phyloP scores from a whole-genome alignment of 1,140 invertebrate species.

The Pogonomyrmex barbatus region DNA sequence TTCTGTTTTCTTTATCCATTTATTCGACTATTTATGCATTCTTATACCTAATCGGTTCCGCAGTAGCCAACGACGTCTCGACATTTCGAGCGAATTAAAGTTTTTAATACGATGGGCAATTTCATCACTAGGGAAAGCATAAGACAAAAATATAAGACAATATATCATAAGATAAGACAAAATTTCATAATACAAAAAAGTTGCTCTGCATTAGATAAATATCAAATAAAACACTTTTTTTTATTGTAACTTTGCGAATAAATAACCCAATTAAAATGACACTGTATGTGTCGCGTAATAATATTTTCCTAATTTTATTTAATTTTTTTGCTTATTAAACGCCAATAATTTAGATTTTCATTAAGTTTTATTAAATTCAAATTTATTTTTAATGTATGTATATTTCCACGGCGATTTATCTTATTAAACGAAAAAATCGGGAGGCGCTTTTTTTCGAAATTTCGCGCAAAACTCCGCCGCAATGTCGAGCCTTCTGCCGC shows the following conservation, averaged over 20 bases:
- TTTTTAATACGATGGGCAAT: not conserved
- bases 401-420: not conserved
- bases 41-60: slow-evolving; percentile 34
- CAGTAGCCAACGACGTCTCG: slow-evolving; percentile 25
- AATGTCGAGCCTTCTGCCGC: slow-evolving; percentile 46
- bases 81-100: slow-evolving; percentile 18
- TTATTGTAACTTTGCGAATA: not conserved
- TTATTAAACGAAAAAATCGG: slow-evolving; percentile 11
- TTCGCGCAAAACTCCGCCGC: slow-evolving; percentile 21
- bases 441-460: not conserved
- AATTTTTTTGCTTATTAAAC: not conserved
- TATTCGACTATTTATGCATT: slow-evolving; percentile 7
- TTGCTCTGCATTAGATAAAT: not conserved
- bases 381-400: not conserved
- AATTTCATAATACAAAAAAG: not conserved
- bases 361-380: too few relatives aligned
- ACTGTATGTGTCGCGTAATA: not conserved
- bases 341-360: slow-evolving; percentile 7
- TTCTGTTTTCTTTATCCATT: slow-evolving; percentile 17
- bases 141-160: not conserved
- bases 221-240: not conserved
- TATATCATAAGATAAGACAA: too few relatives aligned
- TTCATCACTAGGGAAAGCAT: not conserved
- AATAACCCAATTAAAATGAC: slow-evolving; percentile 10
- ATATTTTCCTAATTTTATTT: not conserved